Percentiles rank a stretch among this genome's conserved stretches.
These are phyloP conservation scores for Phaedon cochleariae DNA, from an alignment of 2,888 invertebrate genomes.

Conservation along the genomic window DNA sequence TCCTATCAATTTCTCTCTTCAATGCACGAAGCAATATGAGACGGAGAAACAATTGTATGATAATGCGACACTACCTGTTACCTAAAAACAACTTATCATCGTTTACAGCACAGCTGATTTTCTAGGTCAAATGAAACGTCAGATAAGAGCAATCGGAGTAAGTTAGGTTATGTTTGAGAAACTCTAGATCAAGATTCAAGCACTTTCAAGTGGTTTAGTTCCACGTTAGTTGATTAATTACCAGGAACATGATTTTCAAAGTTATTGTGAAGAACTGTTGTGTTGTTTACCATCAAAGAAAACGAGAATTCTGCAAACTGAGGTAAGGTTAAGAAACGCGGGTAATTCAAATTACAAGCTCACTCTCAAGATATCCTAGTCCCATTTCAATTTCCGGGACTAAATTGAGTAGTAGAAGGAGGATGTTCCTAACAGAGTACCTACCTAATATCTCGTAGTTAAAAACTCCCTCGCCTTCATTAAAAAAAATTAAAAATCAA, in stretches of 20 bases:
- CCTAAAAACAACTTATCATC: conserved; percentile 2
- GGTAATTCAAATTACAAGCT: conserved; percentile 33
- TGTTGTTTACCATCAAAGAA: conserved; percentile 56
- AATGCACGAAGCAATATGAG: conserved; percentile 15
- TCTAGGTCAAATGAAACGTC: conserved; percentile 1
- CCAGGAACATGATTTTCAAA: conserved; percentile 51
- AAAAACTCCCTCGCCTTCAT: too few species aligned
- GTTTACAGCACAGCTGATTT: conserved; percentile 22
- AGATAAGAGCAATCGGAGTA: background rate
- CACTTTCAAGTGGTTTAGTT: too few species aligned
- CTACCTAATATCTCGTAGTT: too few species aligned
- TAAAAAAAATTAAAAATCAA: too few species aligned
- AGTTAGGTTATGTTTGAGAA: background rate
- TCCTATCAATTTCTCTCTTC: conserved; percentile 25
- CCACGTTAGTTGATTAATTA: conserved; percentile 1
- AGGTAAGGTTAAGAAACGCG: conserved; percentile 50
- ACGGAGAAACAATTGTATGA: conserved; percentile 21
- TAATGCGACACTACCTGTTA: conserved; percentile 40
- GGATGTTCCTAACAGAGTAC: too few species aligned
- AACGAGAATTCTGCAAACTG: conserved; percentile 53
- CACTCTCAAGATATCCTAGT: too few species aligned
- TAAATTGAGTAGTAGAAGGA: too few species aligned
- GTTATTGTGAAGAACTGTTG: conserved; percentile 55
- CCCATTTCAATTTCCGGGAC: too few species aligned
- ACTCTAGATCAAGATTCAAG: too few species aligned